Conservation (phyloP, 2,797 vertebrate species). For the Eulemur coronatus region DNA sequence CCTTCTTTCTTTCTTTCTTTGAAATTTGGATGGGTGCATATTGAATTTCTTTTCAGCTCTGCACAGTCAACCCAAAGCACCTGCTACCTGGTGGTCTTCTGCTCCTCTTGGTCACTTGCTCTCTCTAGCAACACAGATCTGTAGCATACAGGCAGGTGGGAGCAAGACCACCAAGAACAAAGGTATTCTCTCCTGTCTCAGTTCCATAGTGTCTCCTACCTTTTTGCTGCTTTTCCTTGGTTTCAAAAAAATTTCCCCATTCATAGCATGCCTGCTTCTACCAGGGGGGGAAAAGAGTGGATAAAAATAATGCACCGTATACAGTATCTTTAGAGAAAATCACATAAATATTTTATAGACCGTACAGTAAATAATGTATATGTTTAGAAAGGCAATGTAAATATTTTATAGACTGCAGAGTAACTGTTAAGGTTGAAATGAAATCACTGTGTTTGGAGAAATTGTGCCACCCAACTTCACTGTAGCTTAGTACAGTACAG, state of each 20-base stretch:
- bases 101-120: background rate
- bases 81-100: background rate
- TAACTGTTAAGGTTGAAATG: constrained; percentile 57
- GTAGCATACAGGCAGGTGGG: background rate
- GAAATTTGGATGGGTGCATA: background rate
- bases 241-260: background rate
- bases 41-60: background rate
- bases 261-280: background rate
- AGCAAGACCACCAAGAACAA: background rate
- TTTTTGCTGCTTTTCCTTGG: background rate
- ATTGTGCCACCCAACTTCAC: constrained; percentile 47
- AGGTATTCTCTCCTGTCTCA: background rate
- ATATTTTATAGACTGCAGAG: constrained; percentile 75
- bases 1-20: background rate
- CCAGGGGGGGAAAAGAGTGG: background rate
- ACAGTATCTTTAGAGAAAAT: constrained; percentile 64
- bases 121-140: background rate
- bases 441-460: constrained; percentile 72
- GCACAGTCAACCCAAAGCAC: background rate
- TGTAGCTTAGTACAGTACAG: constrained; percentile 6
- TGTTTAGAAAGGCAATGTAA: constrained; percentile 75
- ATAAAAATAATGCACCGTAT: constrained; percentile 45
- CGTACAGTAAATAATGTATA: constrained; percentile 74
- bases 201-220: background rate
- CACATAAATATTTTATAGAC: constrained; percentile 73